A percentile compares a stretch with the other conserved stretches of the same genome.
Conservation (phyloP, 2,113 vertebrate genomes). For the Verasper variegatus region DNA sequence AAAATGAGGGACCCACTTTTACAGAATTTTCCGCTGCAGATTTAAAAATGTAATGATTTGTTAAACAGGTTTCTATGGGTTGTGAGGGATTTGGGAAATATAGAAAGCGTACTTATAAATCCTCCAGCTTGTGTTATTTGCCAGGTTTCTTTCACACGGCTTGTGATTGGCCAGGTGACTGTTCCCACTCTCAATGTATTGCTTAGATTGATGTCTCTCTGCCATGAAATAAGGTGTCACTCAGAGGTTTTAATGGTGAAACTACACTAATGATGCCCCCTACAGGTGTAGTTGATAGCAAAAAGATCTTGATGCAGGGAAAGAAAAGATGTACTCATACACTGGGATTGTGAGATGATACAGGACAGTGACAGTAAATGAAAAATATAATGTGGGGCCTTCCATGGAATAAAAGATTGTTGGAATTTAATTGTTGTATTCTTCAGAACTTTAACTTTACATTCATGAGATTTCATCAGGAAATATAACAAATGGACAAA, state of each 20-base stretch:
- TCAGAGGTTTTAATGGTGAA: conserved; percentile 60
- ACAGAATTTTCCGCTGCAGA: conserved; percentile 68
- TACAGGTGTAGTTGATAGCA: conserved; percentile 60
- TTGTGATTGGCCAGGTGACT: conserved; percentile 61
- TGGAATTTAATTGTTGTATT: neutral
- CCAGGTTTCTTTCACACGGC: conserved; percentile 59
- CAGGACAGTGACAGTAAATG: conserved; percentile 32
- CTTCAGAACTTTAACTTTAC: too few relatives aligned
- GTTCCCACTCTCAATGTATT: conserved; percentile 58
- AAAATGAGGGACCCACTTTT: conserved; percentile 57
- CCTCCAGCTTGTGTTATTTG: conserved; percentile 52
- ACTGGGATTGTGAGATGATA: conserved; percentile 2
- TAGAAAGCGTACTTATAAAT: conserved; percentile 69
- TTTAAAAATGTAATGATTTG: conserved; percentile 63
- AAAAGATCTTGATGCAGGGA: conserved; percentile 51
- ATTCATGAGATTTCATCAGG: too few relatives aligned
- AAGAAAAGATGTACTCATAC: conserved; percentile 28
- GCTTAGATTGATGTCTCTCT: conserved; percentile 62
- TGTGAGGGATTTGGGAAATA: conserved; percentile 67
- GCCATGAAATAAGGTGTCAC: conserved; percentile 70
- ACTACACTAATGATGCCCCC: conserved; percentile 43
- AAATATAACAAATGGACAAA: neutral
- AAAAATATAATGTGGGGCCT: neutral
- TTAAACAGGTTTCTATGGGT: conserved; percentile 68
- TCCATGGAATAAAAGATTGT: conserved; percentile 26